phyloP scores from a whole-genome alignment of 2,888 invertebrate species.

The Papilio gigon region DNA sequence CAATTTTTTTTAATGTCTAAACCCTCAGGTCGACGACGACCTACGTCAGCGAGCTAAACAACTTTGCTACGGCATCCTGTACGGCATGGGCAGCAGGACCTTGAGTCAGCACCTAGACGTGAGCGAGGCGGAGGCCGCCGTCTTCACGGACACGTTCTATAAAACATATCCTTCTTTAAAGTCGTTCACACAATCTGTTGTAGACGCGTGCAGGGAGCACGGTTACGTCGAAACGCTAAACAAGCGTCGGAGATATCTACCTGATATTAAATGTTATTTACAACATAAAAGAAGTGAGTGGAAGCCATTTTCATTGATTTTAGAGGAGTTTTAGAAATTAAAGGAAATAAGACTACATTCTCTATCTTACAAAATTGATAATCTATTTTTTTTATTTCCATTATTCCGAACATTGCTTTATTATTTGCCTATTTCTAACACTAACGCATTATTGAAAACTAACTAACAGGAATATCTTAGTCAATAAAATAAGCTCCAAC shows the following conservation, averaged over 20 bases:
- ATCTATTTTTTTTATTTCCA: no score
- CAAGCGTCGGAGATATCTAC: constrained; percentile 90
- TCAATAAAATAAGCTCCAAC: no score
- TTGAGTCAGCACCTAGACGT: constrained; percentile 91
- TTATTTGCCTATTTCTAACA: neutral
- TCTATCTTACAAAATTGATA: no score
- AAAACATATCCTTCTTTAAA: constrained; percentile 87
- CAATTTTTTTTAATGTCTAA: neutral
- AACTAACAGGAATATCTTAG: no score
- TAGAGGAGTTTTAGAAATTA: no score
- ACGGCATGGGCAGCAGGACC: constrained; percentile 95
- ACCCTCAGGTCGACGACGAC: constrained; percentile 86
- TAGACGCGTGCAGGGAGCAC: constrained; percentile 85
- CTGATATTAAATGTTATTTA: constrained; percentile 86
- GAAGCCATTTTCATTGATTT: no score
- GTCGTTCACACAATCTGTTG: constrained; percentile 76
- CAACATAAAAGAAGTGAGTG: constrained; percentile 83
- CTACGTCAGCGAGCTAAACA: constrained; percentile 94
- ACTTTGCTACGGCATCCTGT: constrained; percentile 97
- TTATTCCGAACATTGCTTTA: no score
- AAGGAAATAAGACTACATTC: no score
- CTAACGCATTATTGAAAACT: no score
- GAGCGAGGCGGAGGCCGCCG: constrained; percentile 88
- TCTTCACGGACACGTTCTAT: constrained; percentile 92
- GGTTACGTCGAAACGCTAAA: constrained; percentile 93